These are phyloP conservation scores for Eulemur albifrons DNA, from an alignment of 2,797 vertebrate genomes.

Conservation along the genomic window DNA sequence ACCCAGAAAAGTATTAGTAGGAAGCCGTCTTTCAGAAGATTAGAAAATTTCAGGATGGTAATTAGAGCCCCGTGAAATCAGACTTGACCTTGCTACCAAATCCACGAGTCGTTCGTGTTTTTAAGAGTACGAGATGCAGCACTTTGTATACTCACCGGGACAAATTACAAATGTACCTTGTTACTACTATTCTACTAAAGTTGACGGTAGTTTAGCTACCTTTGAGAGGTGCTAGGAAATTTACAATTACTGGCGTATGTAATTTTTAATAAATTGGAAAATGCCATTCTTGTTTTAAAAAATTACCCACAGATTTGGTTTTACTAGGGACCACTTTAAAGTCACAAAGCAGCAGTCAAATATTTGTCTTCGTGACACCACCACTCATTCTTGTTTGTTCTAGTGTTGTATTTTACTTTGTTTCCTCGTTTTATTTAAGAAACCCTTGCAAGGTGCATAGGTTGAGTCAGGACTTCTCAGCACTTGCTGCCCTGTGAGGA, in stretches of 20 bases:
- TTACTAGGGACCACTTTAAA: neutral
- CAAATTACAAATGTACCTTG: neutral
- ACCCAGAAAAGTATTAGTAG: neutral
- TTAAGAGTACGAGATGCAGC: neutral
- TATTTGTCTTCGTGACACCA: neutral
- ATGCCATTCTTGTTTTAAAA: neutral
- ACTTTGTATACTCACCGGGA: neutral
- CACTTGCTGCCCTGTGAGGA: neutral
- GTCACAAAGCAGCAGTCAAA: neutral
- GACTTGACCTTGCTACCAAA: neutral
- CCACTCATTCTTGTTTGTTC: neutral
- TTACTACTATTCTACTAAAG: neutral
- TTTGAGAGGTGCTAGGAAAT: neutral
- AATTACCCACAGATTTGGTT: neutral
- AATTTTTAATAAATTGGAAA: neutral
- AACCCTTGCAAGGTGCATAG: neutral
- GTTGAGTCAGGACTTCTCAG: neutral
- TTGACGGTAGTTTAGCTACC: neutral
- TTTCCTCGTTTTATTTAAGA: neutral
- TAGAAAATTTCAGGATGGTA: neutral
- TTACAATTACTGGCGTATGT: neutral
- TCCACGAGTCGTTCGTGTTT: neutral
- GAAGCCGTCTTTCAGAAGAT: neutral
- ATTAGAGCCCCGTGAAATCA: neutral
- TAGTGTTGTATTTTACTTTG: neutral